phyloP scores from a whole-genome alignment of 2,888 invertebrate species.

The Caenorhabditis imperialis region DNA sequence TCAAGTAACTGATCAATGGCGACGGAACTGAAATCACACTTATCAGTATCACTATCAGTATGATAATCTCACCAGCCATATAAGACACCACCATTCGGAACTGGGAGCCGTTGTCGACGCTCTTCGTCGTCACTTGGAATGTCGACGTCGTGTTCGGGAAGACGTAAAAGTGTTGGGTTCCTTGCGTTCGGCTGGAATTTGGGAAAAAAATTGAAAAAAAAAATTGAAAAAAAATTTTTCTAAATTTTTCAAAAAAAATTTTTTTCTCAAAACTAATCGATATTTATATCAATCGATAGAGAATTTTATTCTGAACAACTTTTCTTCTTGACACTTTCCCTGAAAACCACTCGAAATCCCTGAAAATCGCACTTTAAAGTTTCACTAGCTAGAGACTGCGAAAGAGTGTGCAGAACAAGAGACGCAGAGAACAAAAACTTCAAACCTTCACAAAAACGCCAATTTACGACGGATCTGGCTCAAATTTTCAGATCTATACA shows the following conservation, averaged over 20 bases:
- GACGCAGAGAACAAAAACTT: no score
- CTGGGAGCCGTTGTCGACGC: constrained; percentile 13
- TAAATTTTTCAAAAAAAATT: background rate
- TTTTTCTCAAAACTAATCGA: background rate
- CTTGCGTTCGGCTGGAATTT: constrained; percentile 5
- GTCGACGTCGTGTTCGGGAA: constrained; percentile 31
- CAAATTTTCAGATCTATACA: no score
- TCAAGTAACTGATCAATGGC: background rate
- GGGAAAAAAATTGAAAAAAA: constrained; percentile 2
- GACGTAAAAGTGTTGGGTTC: constrained; percentile 10
- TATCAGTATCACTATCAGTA: background rate
- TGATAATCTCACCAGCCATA: background rate
- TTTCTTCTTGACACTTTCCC: background rate
- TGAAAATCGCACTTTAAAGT: background rate
- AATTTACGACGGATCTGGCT: background rate
- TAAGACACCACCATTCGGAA: constrained; percentile 18
- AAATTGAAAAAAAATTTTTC: background rate
- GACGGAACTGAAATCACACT: constrained; percentile 10
- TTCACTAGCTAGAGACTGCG: background rate
- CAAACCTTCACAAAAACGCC: background rate
- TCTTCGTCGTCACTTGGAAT: constrained; percentile 23
- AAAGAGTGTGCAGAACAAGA: no score
- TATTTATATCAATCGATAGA: background rate
- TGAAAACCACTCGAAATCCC: background rate
- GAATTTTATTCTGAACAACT: no score